phyloP scores from a whole-genome alignment of 2,113 vertebrate genomes.

The Pandion haliaetus region DNA sequence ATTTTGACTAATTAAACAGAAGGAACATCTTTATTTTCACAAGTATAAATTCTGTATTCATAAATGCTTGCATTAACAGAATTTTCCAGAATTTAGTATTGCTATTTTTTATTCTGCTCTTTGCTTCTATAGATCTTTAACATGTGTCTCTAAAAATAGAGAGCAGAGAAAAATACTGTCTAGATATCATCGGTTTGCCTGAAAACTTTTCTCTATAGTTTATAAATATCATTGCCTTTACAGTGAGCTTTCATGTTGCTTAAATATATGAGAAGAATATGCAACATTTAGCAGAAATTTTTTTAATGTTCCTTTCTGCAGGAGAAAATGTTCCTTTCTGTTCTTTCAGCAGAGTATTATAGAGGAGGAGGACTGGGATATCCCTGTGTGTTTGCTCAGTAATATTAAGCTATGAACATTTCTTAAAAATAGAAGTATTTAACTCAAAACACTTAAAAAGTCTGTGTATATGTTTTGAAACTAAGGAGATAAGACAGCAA shows the following conservation, averaged over 20 bases:
- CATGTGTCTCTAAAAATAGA: not conserved
- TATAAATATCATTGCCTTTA: not conserved
- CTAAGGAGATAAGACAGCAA: not conserved
- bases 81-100: not conserved
- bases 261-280: not conserved
- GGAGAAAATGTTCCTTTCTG: not conserved
- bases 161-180: not conserved
- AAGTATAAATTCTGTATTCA: not conserved
- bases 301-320: not conserved
- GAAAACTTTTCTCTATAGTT: not conserved
- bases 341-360: not conserved
- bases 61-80: not conserved
- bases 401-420: not conserved
- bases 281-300: not conserved
- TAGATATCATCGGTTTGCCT: not conserved
- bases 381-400: not conserved
- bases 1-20: not conserved
- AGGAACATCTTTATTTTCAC: not conserved
- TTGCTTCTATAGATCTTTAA: not conserved
- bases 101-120: not conserved
- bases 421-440: not conserved
- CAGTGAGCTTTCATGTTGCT: slow-evolving; percentile 7
- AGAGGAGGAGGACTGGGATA: not conserved
- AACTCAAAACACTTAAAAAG: not conserved
- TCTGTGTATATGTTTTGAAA: not conserved